Conservation (phyloP, 2,888 invertebrate species). For the Petrolisthes cinctipes region DNA sequence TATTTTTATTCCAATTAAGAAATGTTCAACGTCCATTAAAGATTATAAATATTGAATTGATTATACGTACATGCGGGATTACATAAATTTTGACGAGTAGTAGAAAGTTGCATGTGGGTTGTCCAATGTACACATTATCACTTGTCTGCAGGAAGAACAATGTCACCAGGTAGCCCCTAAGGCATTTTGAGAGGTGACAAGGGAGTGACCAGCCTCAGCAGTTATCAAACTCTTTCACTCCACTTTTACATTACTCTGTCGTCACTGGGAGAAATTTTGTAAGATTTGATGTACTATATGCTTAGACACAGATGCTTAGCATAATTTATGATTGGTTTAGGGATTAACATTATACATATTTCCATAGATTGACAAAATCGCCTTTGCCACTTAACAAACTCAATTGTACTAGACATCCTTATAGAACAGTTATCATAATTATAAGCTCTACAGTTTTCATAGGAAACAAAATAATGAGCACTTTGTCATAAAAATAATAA, state of each 20-base stretch:
- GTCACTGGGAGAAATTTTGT: background rate
- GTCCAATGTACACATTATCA: too few relatives aligned
- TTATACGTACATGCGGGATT: too few relatives aligned
- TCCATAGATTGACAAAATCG: constrained; percentile 23
- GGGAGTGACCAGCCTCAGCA: background rate
- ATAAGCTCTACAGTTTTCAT: constrained; percentile 51
- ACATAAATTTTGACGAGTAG: too few relatives aligned
- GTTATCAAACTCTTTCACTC: background rate
- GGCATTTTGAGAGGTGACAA: constrained; percentile 21
- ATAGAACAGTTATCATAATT: constrained; percentile 41
- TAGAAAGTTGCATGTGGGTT: too few relatives aligned
- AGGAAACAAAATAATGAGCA: constrained; percentile 45
- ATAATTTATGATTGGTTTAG: background rate
- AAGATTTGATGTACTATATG: background rate
- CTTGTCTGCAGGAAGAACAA: background rate
- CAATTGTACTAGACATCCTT: constrained; percentile 33
- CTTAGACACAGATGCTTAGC: too few relatives aligned
- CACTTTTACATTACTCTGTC: background rate
- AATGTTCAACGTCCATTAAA: too few relatives aligned
- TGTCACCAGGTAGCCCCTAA: constrained; percentile 27
- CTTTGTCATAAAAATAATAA: constrained; percentile 41
- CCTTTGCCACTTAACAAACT: constrained; percentile 41
- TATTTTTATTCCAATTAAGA: too few relatives aligned
- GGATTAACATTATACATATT: background rate
- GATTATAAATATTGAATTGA: too few relatives aligned